A percentile compares a stretch with the other conserved stretches of the same genome.
Evolutionary conservation across 1,140 invertebrate genomes (phyloP).

Genomic region (Drosophila sechellia): DNA sequence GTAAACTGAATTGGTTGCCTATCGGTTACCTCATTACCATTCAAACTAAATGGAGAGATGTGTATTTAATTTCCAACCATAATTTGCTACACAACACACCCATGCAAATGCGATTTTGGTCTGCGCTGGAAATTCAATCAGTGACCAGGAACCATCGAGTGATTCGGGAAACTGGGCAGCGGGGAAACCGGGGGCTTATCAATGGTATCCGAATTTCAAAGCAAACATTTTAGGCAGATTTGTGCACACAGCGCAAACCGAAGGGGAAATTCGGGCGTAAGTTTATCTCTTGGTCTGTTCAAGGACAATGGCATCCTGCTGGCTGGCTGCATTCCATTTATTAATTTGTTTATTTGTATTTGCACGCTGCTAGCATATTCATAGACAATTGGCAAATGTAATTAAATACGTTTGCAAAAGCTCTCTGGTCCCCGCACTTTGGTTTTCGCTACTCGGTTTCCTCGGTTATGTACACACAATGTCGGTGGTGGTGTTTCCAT

Average conservation of each 20-base stretch:
- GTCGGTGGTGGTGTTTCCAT: constrained; percentile 21
- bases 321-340: constrained; percentile 52
- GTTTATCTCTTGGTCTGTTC: constrained; percentile 73
- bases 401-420: constrained; percentile 82
- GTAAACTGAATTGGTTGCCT: not conserved
- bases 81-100: constrained; percentile 50
- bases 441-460: constrained; percentile 17
- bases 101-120: constrained; percentile 18
- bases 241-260: constrained; percentile 44
- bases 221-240: constrained; percentile 77
- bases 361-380: constrained; percentile 81
- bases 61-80: constrained; percentile 76
- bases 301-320: constrained; percentile 62
- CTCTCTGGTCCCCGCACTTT: constrained; percentile 20
- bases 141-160: constrained; percentile 38
- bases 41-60: constrained; percentile 24
- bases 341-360: constrained; percentile 76
- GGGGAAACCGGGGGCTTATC: constrained; percentile 56
- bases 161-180: constrained; percentile 3
- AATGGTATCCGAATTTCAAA: constrained; percentile 79
- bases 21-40: constrained; percentile 38
- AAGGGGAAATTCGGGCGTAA: constrained; percentile 16
- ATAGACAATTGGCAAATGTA: constrained; percentile 83
- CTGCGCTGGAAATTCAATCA: constrained; percentile 69
- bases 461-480: constrained; percentile 14